Base-by-base conservation (phyloP, 2,797 vertebrate species). In the Acrossocheilus fasciatus region DNA sequence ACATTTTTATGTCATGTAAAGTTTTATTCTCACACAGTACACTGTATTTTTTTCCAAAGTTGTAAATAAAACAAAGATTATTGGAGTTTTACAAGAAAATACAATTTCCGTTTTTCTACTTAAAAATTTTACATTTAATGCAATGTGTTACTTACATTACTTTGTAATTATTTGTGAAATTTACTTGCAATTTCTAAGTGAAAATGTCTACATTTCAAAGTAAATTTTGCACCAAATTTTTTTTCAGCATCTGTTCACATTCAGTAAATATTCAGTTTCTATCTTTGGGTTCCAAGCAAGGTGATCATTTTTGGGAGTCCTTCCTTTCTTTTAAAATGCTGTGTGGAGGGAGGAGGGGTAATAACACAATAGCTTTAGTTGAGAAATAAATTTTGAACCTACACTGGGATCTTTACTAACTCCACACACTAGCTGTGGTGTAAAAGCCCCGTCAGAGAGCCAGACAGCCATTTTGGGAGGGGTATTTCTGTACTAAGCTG, bases 401-500 rank as follows among this genome's bases (percentile, higher is more conserved):
- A 57, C 50, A n/a, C 6, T 74, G 18, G 72, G n/a, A 47, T 17
- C n/a, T 54, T 77, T 14, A 76, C 75, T 15, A 11, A 39, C 34
- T 41, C 23, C 36, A 45, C 4, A 34, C n/a, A 30, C 54, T 74
- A 62, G 30, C 57, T 80, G 57, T 20, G 41, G 9, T 66, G 41
- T 5, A 47, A 66, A 80, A 47, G 26, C 15, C 52, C 54, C 3
- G 17, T 45, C 23, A 66, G 50, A 70, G 9, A 39, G 17, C 30
- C 72, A 64, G 59, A 57, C 36, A 20, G 41, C 54, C 14, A 43
- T 62, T 70, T 41, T 47, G 41, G 39, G n/a, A 84, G 75, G 68
- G 50, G 30, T 36, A 47, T 82, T 84, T 88, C 66, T 64, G 41
- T 52, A 39, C 64, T 41, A 70, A 50, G 9, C 75, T 68, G 64